Evolutionary conservation across 2,797 vertebrate genomes (phyloP), one percentile per base, ranked within the genome.

Genomic region (Microhierax caerulescens): DNA sequence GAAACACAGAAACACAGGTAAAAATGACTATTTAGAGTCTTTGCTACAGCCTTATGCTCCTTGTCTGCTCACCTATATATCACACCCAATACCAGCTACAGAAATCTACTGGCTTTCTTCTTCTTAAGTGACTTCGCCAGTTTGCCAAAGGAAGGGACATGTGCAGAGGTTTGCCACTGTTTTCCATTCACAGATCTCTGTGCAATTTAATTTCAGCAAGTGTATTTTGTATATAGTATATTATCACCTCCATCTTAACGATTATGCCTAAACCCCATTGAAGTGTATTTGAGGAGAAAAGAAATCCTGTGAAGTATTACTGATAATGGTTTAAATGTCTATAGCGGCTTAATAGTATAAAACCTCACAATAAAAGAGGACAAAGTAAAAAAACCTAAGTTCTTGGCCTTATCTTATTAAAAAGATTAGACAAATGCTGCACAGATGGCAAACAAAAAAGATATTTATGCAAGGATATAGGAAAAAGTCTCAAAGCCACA

Each of bases 381-480:
- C 54, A 76, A 56, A 75, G 61, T 51, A 61, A 91, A 93, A 90
- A 63, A n/a, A n/a, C n/a, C 12, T 14, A 81, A 88, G 50, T 75
- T 94, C 57, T 88, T 86, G 50, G 85, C 47, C 51, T 90, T 92
- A 86, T 70, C 82, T 88, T 92, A 92, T 86, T 81, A 77, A 90
- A 91, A 80, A 73, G 73, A 93, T 84, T 69, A 94, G 79, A 90
- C 43, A 92, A 95, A 84, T 41, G 36, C 73, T 65, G 45, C 69
- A 92, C 69, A 95, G 85, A 73, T 69, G n/a, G 60, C 56, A 91
- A 94, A 88, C 74, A 57, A 41, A 75, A 67, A 65, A 88, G 76
- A 73, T 82, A 91, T 79, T 91, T 92, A 69, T 79, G 85, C 72
- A 92, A 73, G 34, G 43, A 82, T 88, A 90, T 20, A 13, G 13